These are phyloP conservation scores for Tethya wilhelma DNA, from an alignment of 37 sponge, comb jelly and placozoan genomes.

Conservation along the genomic window DNA sequence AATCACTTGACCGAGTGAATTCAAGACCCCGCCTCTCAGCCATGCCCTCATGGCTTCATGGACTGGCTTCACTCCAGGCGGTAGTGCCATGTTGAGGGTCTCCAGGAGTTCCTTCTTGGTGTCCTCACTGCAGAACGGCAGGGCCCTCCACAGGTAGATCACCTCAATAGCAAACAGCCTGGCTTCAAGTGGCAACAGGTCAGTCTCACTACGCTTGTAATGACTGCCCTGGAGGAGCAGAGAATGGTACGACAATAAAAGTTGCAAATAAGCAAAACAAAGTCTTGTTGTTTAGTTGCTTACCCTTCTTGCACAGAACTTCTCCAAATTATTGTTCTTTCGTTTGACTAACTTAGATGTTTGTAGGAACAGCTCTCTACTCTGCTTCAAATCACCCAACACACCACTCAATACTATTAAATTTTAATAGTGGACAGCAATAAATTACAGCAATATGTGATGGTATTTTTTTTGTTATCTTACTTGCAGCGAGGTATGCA, in stretches of 20 bases:
- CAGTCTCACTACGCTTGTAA: slow-evolving; percentile 56
- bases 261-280: slow-evolving; percentile 7
- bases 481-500: slow-evolving; percentile 83
- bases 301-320: slow-evolving; percentile 79
- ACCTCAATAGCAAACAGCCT: slow-evolving; percentile 72
- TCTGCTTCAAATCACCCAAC: slow-evolving; percentile 59
- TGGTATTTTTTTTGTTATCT: slow-evolving; percentile 12
- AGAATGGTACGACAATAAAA: not conserved
- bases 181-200: slow-evolving; percentile 54
- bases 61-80: slow-evolving; percentile 45
- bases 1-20: slow-evolving; percentile 2
- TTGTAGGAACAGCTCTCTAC: slow-evolving; percentile 78
- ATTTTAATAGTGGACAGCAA: too few species aligned
- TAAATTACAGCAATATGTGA: too few species aligned
- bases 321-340: slow-evolving; percentile 79
- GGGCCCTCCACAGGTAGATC: slow-evolving; percentile 87
- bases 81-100: slow-evolving; percentile 38
- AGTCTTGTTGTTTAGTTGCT: not conserved
- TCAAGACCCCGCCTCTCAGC: slow-evolving; percentile 63
- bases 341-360: slow-evolving; percentile 68
- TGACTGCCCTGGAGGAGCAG: slow-evolving; percentile 47
- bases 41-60: slow-evolving; percentile 58
- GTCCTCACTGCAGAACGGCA: slow-evolving; percentile 55
- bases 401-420: slow-evolving; percentile 63
- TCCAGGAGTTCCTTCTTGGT: slow-evolving; percentile 57